Base-by-base conservation (phyloP, 2,113 vertebrate species). In the Calidris pugnax region DNA sequence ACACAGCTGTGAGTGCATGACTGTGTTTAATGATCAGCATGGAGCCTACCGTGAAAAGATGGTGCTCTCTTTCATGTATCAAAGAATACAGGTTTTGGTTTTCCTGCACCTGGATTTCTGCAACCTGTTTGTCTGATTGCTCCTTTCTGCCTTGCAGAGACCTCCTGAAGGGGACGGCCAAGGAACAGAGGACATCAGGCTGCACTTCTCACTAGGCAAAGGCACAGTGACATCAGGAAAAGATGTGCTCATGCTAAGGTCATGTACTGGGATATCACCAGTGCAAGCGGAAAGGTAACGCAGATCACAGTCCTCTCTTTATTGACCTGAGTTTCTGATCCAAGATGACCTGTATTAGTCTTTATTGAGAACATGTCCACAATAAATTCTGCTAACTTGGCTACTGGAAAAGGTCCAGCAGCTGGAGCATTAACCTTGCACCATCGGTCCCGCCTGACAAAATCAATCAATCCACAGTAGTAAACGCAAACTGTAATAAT, bases 1-100 rank as follows among this genome's bases (percentile, higher is more conserved):
- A 91, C 62, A 92, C 91, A 93, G 87, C 78, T 91, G 75, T 74
- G 93, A 87, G 47, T 28, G 45, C 59, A 27, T 53, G 66, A 48
- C 22, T 57, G 23, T 73, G 69, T 75, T 95, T 85, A 78, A 85
- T 19, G 73, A 93, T 68, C 87, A 85, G 73, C 76, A 72, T 3
- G 32, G 21, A 96, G 67, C 74, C 50, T 48, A 73, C 26, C 7
- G 2, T 27, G 71, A 75, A 88, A 94, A 83, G 45, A 85, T 20
- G 18, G 9, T 6, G 45, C 10, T 74, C 35, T 76, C n/a, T 69
- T 50, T 86, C 71, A 63, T 9, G 7, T 21, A 45, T 8, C 14
- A 66, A 81, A 84, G 64, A 68, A 56, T 4, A 26, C 22, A 75
- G 30, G 43, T 33, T 85, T 95, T 24, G 22, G n/a, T 17, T 45